Percentiles rank a stretch among this genome's conserved stretches.
Evolutionary conservation across 2,888 invertebrate genomes (phyloP).

Genomic region (Tiliacea citrago): DNA sequence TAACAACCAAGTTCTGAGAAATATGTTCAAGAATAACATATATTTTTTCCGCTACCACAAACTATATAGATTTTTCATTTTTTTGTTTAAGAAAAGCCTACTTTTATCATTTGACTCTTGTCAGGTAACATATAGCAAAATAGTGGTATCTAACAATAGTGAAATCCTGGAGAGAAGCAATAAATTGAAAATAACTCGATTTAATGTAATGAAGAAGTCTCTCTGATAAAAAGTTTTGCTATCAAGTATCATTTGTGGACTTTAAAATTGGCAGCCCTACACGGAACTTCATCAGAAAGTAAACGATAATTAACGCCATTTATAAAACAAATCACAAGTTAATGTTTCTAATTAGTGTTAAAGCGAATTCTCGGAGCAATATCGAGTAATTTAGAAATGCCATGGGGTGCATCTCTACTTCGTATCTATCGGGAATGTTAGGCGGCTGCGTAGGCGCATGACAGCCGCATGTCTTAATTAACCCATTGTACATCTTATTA

Average conservation of each 20-base stretch:
- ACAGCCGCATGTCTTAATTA: slow-evolving; percentile 82
- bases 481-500: slow-evolving; percentile 79
- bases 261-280: neutral
- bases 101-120: too few relatives aligned
- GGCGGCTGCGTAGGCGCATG: slow-evolving; percentile 72
- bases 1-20: too few relatives aligned
- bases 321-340: slow-evolving; percentile 35
- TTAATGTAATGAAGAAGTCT: too few relatives aligned
- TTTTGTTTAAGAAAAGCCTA: too few relatives aligned
- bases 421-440: slow-evolving; percentile 62
- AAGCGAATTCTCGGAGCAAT: slow-evolving; percentile 26
- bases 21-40: too few relatives aligned
- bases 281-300: slow-evolving; percentile 7
- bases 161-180: too few relatives aligned
- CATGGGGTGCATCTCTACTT: slow-evolving; percentile 51
- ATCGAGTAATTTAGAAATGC: slow-evolving; percentile 56
- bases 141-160: neutral
- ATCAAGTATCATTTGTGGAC: neutral
- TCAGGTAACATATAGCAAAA: neutral
- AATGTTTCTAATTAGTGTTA: slow-evolving; percentile 43
- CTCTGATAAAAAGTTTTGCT: too few relatives aligned
- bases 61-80: too few relatives aligned
- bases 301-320: slow-evolving; percentile 15
- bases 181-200: too few relatives aligned
- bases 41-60: too few relatives aligned